phyloP scores from a whole-genome alignment of 2,797 vertebrate species.

The Alca torda region DNA sequence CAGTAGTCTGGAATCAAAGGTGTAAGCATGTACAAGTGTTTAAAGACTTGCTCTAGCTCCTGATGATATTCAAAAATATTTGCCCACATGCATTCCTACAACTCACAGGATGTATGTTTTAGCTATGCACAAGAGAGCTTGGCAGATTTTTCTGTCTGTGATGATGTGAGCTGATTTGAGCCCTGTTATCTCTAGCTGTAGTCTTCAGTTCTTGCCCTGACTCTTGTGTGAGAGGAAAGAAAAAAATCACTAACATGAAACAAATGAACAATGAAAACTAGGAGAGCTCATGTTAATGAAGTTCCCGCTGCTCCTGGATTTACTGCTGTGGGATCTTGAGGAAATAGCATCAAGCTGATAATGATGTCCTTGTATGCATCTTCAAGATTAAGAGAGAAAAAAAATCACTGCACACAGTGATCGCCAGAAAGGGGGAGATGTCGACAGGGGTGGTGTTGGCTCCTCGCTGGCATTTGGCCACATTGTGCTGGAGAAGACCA shows the following conservation, averaged over 20 bases:
- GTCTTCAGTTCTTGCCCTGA: not conserved
- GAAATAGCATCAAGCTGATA: not conserved
- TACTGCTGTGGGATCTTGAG: not conserved
- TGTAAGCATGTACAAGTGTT: fast-evolving
- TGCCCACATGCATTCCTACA: fast-evolving
- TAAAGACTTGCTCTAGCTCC: not conserved
- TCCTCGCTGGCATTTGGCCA: not conserved
- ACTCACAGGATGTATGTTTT: not conserved
- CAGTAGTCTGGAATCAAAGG: not conserved
- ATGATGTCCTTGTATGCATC: not conserved
- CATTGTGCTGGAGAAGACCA: fast-evolving
- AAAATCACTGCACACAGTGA: not conserved
- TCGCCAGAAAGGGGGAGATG: not conserved
- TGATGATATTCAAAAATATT: not conserved
- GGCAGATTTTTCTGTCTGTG: not conserved
- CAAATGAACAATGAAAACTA: not conserved
- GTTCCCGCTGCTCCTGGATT: not conserved
- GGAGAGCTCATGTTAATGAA: not conserved
- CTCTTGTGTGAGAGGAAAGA: not conserved
- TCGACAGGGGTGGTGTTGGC: fast-evolving
- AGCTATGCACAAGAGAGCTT: not conserved
- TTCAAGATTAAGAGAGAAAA: not conserved
- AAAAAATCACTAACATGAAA: not conserved
- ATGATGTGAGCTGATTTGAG: not conserved
- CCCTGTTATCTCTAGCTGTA: not conserved